A percentile compares a stretch with the other conserved stretches of the same genome.
These are phyloP conservation scores for Heliornis fulica DNA, from an alignment of 2,113 vertebrate genomes.

Conservation along the genomic window DNA sequence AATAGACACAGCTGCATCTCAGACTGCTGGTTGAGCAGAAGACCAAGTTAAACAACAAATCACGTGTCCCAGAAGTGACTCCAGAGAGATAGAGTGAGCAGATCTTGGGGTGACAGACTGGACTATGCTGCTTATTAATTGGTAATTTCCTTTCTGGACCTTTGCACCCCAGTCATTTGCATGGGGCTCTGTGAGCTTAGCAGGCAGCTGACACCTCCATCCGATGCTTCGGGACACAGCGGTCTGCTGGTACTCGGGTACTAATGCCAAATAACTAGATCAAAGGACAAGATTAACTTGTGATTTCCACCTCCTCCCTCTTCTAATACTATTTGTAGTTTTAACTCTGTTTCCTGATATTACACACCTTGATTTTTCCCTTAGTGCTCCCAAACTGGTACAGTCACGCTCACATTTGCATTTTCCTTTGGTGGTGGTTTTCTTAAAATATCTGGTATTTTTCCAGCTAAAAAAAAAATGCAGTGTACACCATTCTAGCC, in stretches of 20 bases:
- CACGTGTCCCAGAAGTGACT: not conserved
- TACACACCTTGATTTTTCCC: not conserved
- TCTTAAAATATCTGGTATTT: not conserved
- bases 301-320: not conserved
- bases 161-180: not conserved
- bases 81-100: not conserved
- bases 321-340: not conserved
- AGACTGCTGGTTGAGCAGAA: not conserved
- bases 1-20: not conserved
- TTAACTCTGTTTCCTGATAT: constrained; percentile 1
- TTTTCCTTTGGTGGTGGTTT: not conserved
- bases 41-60: not conserved
- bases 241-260: not conserved
- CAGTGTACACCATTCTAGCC: not conserved
- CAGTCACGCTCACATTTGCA: not conserved
- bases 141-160: not conserved
- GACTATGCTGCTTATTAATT: not conserved
- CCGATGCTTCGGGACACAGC: not conserved
- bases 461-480: not conserved
- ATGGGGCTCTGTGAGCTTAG: not conserved
- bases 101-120: not conserved
- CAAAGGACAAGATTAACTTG: not conserved
- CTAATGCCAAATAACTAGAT: not conserved
- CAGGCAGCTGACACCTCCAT: not conserved
- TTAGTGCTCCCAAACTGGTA: not conserved